Base-by-base conservation (phyloP, 2,797 vertebrate genomes). In the Erithacus rubecula region DNA sequence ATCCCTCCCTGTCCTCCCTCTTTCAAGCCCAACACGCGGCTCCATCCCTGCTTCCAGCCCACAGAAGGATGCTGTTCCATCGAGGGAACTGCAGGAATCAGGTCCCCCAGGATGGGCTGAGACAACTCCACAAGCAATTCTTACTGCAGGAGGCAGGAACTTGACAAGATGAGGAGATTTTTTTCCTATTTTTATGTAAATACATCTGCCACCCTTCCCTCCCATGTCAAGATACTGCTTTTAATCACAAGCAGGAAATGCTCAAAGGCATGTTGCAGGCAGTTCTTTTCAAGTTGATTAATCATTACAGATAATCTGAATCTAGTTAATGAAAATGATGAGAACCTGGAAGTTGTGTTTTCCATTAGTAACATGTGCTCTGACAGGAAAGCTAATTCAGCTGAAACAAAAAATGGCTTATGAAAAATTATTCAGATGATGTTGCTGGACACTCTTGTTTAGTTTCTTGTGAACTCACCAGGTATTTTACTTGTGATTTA, bases 1-100 rank as follows among this genome's bases (percentile, higher is more conserved):
- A 12, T 36, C 1, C 1, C 9, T 39, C 15, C 0, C 0, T 24
- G 15, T 65, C 24, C 32, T 56, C 18, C 13, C n/a, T 79, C 64
- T 29, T 16, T 27, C 4, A 56, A 43, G 59, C 11, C 6, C 4
- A 81, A 22, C 0, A 0, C 2, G 5, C 0, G 0, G 16, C 62
- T 52, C 22, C 51, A 56, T 56, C 51, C 26, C 53, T 11, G 6
- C 29, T 47, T 43, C 37, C 30, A 56, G 36, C 10, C 32, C 41
- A 71, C 43, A 26, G 43, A 76, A 53, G 20, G 51, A 72, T 34
- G 43, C 22, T 1, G 1, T 29, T 76, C 51, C 15, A 32, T 10
- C 41, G 41, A 60, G 32, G 19, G 29, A 59, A 71, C 46, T 6
- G 3, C 17, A 53, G 26, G 21, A 72, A 68, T 27, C 59, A 65